Evolutionary conservation across 2,797 vertebrate species (phyloP).

Genomic region (Schizopygopsis pylzovi): DNA sequence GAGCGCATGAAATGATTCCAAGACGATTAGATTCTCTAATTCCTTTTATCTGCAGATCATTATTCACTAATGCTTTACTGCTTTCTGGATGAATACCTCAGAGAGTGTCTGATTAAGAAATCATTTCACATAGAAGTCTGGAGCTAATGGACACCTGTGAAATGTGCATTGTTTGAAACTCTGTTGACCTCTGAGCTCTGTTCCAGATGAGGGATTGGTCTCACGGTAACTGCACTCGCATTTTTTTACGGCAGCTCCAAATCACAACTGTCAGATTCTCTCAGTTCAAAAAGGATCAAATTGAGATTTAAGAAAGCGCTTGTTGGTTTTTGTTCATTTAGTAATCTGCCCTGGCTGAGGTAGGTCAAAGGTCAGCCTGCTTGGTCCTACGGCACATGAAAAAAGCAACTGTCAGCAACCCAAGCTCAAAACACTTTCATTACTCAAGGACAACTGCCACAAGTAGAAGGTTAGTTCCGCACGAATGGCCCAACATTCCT

Average conservation of each 20-base stretch:
- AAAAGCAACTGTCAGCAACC: constrained; percentile 70
- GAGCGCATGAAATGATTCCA: constrained; percentile 18
- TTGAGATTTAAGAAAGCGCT: constrained; percentile 38
- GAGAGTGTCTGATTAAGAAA: constrained; percentile 24
- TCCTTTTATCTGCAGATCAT: constrained; percentile 22
- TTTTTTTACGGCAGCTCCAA: constrained; percentile 10
- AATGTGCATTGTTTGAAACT: constrained; percentile 11
- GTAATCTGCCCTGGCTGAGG: constrained; percentile 60
- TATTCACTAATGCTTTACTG: constrained; percentile 27
- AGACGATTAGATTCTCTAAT: constrained; percentile 18
- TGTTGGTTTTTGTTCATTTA: constrained; percentile 57
- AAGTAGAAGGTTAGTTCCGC: constrained; percentile 73
- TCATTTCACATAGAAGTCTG: neutral
- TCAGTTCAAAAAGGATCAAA: constrained; percentile 44
- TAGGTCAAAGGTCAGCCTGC: constrained; percentile 65
- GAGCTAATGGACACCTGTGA: constrained; percentile 20
- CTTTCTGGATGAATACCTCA: constrained; percentile 5
- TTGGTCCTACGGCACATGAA: constrained; percentile 60
- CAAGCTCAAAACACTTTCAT: constrained; percentile 56
- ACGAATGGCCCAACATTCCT: constrained; percentile 66
- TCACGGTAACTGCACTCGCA: neutral
- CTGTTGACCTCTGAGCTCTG: neutral
- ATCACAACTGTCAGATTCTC: constrained; percentile 50
- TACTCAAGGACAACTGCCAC: constrained; percentile 75
- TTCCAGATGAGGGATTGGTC: neutral